phyloP scores from a whole-genome alignment of 2,113 vertebrate species.

The Eulemur rufifrons region DNA sequence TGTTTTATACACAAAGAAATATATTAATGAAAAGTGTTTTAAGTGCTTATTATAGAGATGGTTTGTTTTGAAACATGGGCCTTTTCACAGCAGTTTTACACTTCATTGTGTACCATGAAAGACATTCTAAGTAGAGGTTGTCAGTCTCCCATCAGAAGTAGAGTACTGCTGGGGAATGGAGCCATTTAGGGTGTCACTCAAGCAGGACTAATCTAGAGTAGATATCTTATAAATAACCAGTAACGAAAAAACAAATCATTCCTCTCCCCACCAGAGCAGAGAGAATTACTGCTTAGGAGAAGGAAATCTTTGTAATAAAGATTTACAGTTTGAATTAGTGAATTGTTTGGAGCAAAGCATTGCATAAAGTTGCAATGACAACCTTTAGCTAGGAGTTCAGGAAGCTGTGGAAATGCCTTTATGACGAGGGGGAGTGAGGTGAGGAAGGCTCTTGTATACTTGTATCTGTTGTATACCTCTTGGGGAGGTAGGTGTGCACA shows the following conservation, averaged over 20 bases:
- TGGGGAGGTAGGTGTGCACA: neutral
- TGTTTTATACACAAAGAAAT: constrained; percentile 88
- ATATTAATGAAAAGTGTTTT: constrained; percentile 90
- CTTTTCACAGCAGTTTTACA: constrained; percentile 88
- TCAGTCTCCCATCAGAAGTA: constrained; percentile 86
- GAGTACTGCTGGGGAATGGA: constrained; percentile 85
- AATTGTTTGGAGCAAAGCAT: constrained; percentile 57
- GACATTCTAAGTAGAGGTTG: constrained; percentile 89
- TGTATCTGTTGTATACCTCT: neutral
- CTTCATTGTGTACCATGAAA: constrained; percentile 88
- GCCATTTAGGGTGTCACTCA: constrained; percentile 89
- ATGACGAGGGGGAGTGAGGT: neutral
- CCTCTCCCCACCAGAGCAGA: constrained; percentile 73
- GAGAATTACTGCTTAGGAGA: constrained; percentile 76
- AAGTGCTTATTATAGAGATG: constrained; percentile 89
- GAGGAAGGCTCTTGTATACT: too few species aligned
- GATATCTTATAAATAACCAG: constrained; percentile 88
- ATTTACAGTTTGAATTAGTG: constrained; percentile 68
- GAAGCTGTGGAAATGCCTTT: neutral
- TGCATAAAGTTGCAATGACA: constrained; percentile 25
- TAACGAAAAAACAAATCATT: constrained; percentile 83
- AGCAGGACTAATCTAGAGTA: constrained; percentile 88
- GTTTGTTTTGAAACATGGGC: constrained; percentile 89
- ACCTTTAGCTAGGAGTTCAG: constrained; percentile 31
- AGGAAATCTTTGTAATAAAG: constrained; percentile 77